These are phyloP conservation scores for Pseudococcus viburni DNA, from an alignment of 2,888 invertebrate species.

Conservation along the genomic window DNA sequence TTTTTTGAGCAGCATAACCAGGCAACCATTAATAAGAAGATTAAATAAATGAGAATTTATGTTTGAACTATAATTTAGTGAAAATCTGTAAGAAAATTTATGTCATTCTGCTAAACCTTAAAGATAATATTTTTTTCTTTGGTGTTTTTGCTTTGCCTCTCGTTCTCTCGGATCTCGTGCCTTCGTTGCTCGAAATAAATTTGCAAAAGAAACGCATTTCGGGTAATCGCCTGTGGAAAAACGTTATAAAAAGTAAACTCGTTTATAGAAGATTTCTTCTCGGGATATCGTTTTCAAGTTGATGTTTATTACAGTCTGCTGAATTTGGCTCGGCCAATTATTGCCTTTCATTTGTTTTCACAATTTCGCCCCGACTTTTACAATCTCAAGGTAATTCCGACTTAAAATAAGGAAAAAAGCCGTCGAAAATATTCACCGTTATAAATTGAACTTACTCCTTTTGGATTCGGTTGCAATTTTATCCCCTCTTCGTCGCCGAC, in stretches of 20 bases:
- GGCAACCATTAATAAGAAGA: slow-evolving; percentile 41
- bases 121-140: slow-evolving; percentile 54
- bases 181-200: slow-evolving; percentile 55
- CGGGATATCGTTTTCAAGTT: slow-evolving; percentile 62
- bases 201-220: slow-evolving; percentile 62
- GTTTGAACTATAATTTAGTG: slow-evolving; percentile 58
- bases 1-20: slow-evolving; percentile 38
- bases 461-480: slow-evolving; percentile 13
- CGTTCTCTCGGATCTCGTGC: neutral
- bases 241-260: slow-evolving; percentile 62
- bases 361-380: slow-evolving; percentile 58
- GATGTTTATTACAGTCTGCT: slow-evolving; percentile 64
- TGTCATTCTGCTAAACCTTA: slow-evolving; percentile 37
- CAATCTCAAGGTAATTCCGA: slow-evolving; percentile 61
- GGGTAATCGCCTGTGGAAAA: slow-evolving; percentile 59
- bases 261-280: slow-evolving; percentile 54
- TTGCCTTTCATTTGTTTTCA: slow-evolving; percentile 64
- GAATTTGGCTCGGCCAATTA: slow-evolving; percentile 65
- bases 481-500: neutral
- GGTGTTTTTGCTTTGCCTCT: neutral
- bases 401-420: slow-evolving; percentile 37
- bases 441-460: slow-evolving; percentile 42
- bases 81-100: slow-evolving; percentile 59
- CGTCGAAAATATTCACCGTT: slow-evolving; percentile 33
- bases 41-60: slow-evolving; percentile 59